Conservation (phyloP, 2,888 invertebrate species). For the Drosophila fungiperda region DNA sequence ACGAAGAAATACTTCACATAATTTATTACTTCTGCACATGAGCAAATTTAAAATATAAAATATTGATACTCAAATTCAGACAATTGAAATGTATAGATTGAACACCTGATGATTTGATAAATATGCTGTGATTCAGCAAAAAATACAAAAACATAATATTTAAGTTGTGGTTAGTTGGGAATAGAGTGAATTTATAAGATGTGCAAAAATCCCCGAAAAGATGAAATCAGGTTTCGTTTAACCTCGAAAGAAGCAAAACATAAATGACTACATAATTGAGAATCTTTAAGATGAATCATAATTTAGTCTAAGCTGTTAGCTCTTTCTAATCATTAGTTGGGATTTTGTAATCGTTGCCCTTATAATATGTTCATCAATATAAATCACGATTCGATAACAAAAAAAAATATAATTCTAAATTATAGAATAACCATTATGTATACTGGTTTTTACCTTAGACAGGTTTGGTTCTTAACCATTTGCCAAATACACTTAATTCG, state of each 20-base stretch:
- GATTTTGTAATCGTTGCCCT: conserved; percentile 5
- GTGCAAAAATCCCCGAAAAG: conserved; percentile 19
- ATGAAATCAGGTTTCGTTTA: conserved; percentile 22
- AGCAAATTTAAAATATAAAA: background rate
- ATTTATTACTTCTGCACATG: background rate
- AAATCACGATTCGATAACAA: conserved; percentile 21
- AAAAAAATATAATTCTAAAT: background rate
- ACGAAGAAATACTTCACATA: background rate
- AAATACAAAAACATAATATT: background rate
- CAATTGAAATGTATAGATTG: background rate
- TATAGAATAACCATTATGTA: background rate
- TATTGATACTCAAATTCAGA: background rate
- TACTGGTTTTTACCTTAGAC: conserved; percentile 30
- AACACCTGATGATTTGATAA: conserved; percentile 3
- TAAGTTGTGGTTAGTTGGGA: background rate
- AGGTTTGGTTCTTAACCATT: conserved; percentile 9
- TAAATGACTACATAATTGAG: background rate
- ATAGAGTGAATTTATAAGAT: background rate
- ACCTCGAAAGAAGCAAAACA: background rate
- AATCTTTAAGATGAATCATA: background rate
- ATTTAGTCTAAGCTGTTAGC: background rate
- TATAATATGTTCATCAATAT: conserved; percentile 3
- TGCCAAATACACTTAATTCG: background rate
- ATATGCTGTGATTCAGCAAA: conserved; percentile 12
- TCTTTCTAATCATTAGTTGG: background rate